Evolutionary conservation across 2,888 invertebrate species (phyloP), one percentile per base, ranked within the genome.

Genomic region (Sminthurides aquaticus): DNA sequence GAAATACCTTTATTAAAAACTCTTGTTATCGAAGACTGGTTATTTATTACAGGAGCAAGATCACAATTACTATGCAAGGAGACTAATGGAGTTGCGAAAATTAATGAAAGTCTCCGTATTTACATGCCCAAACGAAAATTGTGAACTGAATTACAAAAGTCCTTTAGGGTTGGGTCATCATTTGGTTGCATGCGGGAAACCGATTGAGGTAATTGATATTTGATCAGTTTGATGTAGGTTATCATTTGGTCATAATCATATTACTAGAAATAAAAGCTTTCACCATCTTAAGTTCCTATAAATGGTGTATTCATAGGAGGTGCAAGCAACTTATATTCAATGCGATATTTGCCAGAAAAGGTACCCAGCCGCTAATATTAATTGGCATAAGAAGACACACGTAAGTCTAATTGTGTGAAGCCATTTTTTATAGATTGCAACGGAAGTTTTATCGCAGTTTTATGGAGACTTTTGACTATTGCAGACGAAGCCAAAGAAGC

Each of bases 151-250:
- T 2, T 73, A 70, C 27, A 73, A 70, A 65, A 73, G 71, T 58
- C 60, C 71, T 3, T 34, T 71, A n/a, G 74, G 74, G 11, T 49
- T 74, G 34, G 72, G 69, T 1, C 69, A 68, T 66, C 72, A 74
- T 60, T 57, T 73, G 29, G 70, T 70, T 54, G 66, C 60, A 5
- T 74, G 72, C 65, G 74, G 72, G 20, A 71, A 70, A 28, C 52
- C 67, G 0, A 15, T 29, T 28, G 69, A 67, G 58, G 70, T 69
- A 57, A 73, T n/a, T n/a, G n/a, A n/a, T n/a, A n/a, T n/a, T n/a
- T n/a, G n/a, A n/a, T n/a, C n/a, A n/a, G n/a, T n/a, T n/a, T n/a
- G n/a, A n/a, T n/a, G n/a, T n/a, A n/a, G n/a, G n/a, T n/a, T n/a
- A n/a, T n/a, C n/a, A n/a, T n/a, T n/a, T n/a, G n/a, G n/a, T n/a